phyloP scores from a whole-genome alignment of 2,797 vertebrate species.

The Karalla daura region DNA sequence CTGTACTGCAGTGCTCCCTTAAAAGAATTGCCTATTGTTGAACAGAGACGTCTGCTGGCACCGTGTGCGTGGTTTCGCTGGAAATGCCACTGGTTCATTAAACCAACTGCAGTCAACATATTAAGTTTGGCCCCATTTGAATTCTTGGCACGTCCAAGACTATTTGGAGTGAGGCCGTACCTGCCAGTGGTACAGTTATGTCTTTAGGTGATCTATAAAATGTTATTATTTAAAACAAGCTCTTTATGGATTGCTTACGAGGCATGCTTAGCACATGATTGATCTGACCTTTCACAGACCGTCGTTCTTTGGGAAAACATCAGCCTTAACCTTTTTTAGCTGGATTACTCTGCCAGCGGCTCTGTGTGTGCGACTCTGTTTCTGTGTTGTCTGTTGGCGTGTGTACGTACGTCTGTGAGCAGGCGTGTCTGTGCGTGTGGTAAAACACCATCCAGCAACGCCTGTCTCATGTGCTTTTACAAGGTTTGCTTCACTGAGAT shows the following conservation, averaged over 20 bases:
- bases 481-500: slow-evolving; percentile 65
- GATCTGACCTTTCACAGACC: slow-evolving; percentile 85
- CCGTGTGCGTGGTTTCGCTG: slow-evolving; percentile 33
- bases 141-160: slow-evolving; percentile 62
- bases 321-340: slow-evolving; percentile 83
- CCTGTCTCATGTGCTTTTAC: slow-evolving; percentile 61
- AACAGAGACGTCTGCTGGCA: slow-evolving; percentile 60
- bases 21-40: slow-evolving; percentile 73
- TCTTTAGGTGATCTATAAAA: slow-evolving; percentile 87
- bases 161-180: slow-evolving; percentile 50
- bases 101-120: slow-evolving; percentile 77
- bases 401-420: slow-evolving; percentile 6
- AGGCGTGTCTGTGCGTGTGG: slow-evolving; percentile 11
- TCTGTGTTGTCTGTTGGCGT: background rate
- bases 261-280: slow-evolving; percentile 84
- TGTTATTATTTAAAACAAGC: slow-evolving; percentile 88
- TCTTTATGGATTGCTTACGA: slow-evolving; percentile 84
- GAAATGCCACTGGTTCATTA: slow-evolving; percentile 85
- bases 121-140: slow-evolving; percentile 77
- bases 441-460: slow-evolving; percentile 48
- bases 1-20: slow-evolving; percentile 57
- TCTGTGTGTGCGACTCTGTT: slow-evolving; percentile 14
- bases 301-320: slow-evolving; percentile 82
- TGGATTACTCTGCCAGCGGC: slow-evolving; percentile 74
- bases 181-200: slow-evolving; percentile 70